These are phyloP conservation scores for Ceratina australensis DNA, from an alignment of 1,140 invertebrate species.

Conservation along the genomic window DNA sequence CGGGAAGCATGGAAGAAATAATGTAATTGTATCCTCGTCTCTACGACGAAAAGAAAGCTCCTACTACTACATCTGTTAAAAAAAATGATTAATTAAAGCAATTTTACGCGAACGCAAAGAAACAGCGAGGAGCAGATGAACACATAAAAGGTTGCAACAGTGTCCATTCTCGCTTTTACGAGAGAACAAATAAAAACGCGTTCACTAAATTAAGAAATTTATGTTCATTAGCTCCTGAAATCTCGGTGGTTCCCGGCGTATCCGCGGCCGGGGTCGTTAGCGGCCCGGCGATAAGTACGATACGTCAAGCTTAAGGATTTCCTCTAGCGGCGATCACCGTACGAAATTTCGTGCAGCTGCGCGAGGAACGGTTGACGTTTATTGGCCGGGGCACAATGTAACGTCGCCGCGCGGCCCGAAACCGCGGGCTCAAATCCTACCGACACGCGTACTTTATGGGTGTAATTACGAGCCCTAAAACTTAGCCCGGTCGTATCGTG, in stretches of 20 bases:
- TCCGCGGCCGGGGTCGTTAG: background rate
- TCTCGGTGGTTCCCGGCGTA: background rate
- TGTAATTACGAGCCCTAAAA: conserved; percentile 60
- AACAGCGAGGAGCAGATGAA: no score
- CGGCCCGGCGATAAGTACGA: background rate
- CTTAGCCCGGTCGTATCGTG: conserved; percentile 42
- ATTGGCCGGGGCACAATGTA: conserved; percentile 49
- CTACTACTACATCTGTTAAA: no score
- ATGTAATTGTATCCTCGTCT: background rate
- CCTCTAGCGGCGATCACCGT: background rate
- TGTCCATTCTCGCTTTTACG: no score
- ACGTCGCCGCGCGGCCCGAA: no score
- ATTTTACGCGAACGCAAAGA: no score
- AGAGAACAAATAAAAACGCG: background rate
- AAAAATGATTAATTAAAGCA: no score
- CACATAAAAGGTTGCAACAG: no score
- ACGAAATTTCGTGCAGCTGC: conserved; percentile 41
- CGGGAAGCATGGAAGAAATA: no score
- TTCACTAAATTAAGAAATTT: background rate
- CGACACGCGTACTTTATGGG: conserved; percentile 50
- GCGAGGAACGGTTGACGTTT: conserved; percentile 44
- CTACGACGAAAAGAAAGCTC: no score
- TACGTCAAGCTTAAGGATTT: conserved; percentile 32
- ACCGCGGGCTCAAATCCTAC: conserved; percentile 21
- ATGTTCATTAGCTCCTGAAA: conserved; percentile 4